phyloP scores from a whole-genome alignment of 2,797 vertebrate species.

The Oophaga sylvatica region DNA sequence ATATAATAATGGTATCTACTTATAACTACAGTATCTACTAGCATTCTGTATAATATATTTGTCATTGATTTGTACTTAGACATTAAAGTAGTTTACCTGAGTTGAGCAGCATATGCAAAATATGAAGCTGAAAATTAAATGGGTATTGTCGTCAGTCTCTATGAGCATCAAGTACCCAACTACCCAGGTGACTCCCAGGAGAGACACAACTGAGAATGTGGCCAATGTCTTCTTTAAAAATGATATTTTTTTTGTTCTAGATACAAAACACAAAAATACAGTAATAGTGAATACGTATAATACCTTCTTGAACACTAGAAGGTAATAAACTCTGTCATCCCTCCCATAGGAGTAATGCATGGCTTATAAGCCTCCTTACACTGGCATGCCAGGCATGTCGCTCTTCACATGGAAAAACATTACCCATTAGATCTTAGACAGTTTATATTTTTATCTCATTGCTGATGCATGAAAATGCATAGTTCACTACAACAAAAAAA shows the following conservation, averaged over 20 bases:
- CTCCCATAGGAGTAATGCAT: too few relatives aligned
- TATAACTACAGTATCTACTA: too few relatives aligned
- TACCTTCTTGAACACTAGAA: neutral
- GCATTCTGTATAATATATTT: neutral
- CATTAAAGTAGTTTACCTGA: conserved; percentile 69
- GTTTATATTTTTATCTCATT: too few relatives aligned
- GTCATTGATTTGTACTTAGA: neutral
- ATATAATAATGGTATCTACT: too few relatives aligned
- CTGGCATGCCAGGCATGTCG: too few relatives aligned
- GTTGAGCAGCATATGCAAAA: conserved; percentile 78
- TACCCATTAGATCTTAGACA: too few relatives aligned
- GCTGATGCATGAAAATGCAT: too few relatives aligned
- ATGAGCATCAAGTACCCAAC: conserved; percentile 73
- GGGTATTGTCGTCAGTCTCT: conserved; percentile 33
- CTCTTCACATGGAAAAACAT: too few relatives aligned
- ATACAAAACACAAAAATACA: conserved; percentile 4
- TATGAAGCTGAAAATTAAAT: conserved; percentile 68
- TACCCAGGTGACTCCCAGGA: conserved; percentile 76
- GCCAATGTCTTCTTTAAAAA: conserved; percentile 68
- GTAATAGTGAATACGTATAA: neutral
- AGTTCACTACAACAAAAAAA: too few relatives aligned
- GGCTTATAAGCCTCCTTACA: too few relatives aligned
- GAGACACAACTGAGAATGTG: conserved; percentile 68
- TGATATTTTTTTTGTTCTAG: conserved; percentile 67
- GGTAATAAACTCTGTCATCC: too few relatives aligned